Evolutionary conservation across 2,888 invertebrate genomes (phyloP).

Genomic region (Boloria euphrosyne): DNA sequence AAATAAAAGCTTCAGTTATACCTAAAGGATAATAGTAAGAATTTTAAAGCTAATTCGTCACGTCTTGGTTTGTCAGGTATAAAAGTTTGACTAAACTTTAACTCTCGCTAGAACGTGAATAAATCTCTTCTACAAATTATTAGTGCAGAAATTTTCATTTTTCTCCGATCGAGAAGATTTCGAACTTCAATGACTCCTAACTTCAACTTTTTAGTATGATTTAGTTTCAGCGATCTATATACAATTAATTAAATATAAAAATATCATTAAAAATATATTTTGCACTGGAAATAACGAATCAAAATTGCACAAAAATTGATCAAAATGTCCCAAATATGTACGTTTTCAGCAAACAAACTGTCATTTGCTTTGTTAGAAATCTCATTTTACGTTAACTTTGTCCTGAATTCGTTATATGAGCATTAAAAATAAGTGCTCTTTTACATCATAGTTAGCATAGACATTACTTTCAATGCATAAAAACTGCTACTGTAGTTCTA

Average conservation of each 20-base stretch:
- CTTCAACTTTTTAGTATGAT: no score
- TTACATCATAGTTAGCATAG: conserved; percentile 18
- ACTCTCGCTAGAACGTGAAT: neutral
- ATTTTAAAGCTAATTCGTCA: conserved; percentile 8
- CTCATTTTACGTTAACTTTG: conserved; percentile 45
- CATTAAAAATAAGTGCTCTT: conserved; percentile 27
- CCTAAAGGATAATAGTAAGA: neutral
- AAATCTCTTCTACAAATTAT: no score
- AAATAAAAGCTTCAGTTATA: neutral
- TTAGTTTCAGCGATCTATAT: no score
- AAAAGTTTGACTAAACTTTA: conserved; percentile 5
- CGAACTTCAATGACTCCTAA: no score
- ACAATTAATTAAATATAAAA: no score
- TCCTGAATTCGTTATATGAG: conserved; percentile 23
- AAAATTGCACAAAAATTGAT: conserved; percentile 21
- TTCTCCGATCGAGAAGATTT: no score
- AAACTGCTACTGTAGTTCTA: conserved; percentile 12
- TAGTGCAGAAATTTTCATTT: no score
- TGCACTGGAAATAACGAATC: neutral
- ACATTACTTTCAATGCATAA: conserved; percentile 20
- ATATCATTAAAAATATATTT: no score
- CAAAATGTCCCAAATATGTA: conserved; percentile 35
- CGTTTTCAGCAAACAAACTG: conserved; percentile 46
- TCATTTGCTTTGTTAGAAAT: conserved; percentile 51
- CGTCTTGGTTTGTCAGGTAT: conserved; percentile 4